Evolutionary conservation across 2,113 vertebrate species (phyloP).

Genomic region (Heptranchias perlo): DNA sequence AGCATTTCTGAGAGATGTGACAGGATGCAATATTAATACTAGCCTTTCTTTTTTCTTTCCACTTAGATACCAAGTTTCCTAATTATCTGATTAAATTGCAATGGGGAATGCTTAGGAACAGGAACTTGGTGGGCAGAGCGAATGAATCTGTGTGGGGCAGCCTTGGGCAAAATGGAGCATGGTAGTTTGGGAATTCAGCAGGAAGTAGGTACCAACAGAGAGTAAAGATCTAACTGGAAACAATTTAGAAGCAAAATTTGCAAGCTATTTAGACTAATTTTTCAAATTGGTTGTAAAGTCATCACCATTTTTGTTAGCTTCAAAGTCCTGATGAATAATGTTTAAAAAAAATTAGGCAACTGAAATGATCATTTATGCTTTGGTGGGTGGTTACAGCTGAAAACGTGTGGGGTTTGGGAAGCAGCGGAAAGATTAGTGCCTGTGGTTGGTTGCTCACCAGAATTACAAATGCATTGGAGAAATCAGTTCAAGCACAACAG

Average conservation of each 20-base stretch:
- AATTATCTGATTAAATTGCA: background rate
- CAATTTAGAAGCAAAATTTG: constrained; percentile 23
- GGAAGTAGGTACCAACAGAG: too few relatives aligned
- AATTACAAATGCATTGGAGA: background rate
- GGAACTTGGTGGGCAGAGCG: background rate
- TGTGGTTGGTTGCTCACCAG: background rate
- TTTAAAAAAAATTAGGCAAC: background rate
- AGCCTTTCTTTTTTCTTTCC: background rate
- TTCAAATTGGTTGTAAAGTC: background rate
- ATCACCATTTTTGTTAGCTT: background rate
- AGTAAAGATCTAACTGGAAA: background rate
- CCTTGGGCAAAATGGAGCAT: background rate
- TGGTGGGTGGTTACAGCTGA: background rate
- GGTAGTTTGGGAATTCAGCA: background rate
- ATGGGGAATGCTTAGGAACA: background rate
- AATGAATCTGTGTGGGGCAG: background rate
- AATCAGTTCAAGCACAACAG: background rate
- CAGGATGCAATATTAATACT: background rate
- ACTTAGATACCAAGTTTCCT: background rate
- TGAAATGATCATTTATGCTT: background rate
- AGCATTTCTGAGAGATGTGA: background rate
- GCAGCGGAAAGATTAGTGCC: background rate
- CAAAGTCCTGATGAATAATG: background rate
- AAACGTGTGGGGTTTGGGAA: background rate
- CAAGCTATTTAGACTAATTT: background rate